Percentiles rank a stretch among this genome's conserved stretches.
Evolutionary conservation across 1,140 invertebrate species (phyloP).

Genomic region (Dendroctonus valens): DNA sequence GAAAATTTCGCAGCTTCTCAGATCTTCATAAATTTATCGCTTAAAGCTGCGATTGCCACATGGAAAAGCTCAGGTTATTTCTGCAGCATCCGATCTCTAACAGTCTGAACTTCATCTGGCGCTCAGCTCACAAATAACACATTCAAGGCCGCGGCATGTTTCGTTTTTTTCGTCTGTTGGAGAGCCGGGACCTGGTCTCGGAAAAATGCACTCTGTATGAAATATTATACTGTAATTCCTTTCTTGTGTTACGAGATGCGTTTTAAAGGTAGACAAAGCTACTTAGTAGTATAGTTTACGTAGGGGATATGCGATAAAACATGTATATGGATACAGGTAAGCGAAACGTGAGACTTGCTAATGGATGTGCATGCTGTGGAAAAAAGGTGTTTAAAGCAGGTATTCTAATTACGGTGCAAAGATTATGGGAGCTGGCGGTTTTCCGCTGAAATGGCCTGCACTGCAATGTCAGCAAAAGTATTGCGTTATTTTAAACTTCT

Average conservation of each 20-base stretch:
- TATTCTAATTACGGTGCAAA: too few relatives aligned
- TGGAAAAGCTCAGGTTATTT: background rate
- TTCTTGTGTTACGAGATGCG: slow-evolving; percentile 23
- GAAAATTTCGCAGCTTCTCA: too few relatives aligned
- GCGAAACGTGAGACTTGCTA: slow-evolving; percentile 1
- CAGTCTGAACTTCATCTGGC: too few relatives aligned
- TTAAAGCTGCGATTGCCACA: too few relatives aligned
- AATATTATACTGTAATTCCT: slow-evolving; percentile 27
- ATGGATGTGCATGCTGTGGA: too few relatives aligned
- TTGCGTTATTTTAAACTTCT: too few relatives aligned
- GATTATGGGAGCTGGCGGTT: too few relatives aligned
- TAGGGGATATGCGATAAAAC: background rate
- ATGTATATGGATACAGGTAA: background rate
- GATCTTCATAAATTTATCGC: too few relatives aligned
- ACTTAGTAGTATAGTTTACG: slow-evolving; percentile 20
- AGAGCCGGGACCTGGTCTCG: slow-evolving; percentile 1
- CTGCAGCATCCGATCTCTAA: too few relatives aligned
- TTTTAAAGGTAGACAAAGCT: slow-evolving; percentile 24
- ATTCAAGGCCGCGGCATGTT: slow-evolving; percentile 8
- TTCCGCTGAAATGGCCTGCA: too few relatives aligned
- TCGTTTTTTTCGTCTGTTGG: slow-evolving; percentile 11
- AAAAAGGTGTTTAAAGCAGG: too few relatives aligned
- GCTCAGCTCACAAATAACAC: slow-evolving; percentile 6
- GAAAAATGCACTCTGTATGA: slow-evolving; percentile 18
- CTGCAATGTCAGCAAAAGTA: too few relatives aligned